Percentiles rank a stretch among this genome's conserved stretches.
Conservation (phyloP, 2,113 vertebrate genomes). For the Ascaphus truei region DNA sequence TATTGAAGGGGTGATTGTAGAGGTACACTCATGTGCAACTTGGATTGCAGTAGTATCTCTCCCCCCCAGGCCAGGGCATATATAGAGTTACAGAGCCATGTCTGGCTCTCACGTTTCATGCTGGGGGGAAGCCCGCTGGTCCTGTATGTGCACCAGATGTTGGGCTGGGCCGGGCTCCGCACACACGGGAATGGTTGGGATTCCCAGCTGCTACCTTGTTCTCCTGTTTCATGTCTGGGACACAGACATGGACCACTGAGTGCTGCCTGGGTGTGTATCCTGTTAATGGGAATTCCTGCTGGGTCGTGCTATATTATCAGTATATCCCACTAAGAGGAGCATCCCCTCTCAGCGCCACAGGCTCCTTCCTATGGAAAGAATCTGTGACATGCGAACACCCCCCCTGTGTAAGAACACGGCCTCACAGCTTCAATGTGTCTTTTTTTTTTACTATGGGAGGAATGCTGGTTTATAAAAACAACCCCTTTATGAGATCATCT, state of each 20-base stretch:
- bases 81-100: background rate
- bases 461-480: background rate
- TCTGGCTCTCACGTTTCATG: conserved; percentile 9
- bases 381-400: background rate
- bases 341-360: background rate
- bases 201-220: conserved; percentile 32
- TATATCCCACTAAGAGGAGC: background rate
- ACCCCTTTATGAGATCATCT: background rate
- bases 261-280: background rate
- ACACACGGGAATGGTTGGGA: conserved; percentile 22
- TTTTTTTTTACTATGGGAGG: background rate
- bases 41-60: background rate
- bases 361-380: background rate
- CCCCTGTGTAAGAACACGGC: background rate
- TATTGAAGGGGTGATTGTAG: background rate
- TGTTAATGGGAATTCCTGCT: conserved; percentile 4
- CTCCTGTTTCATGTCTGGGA: conserved; percentile 22
- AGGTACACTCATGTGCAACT: background rate
- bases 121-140: conserved; percentile 2
- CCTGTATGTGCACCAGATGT: conserved; percentile 21
- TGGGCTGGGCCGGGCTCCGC: conserved; percentile 9
- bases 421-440: too few relatives aligned
- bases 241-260: background rate
- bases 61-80: background rate
- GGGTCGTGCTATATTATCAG: background rate